Evolutionary conservation across 92 coral and sea anemone species (phyloP).

Genomic region (Epizoanthus ramosus): DNA sequence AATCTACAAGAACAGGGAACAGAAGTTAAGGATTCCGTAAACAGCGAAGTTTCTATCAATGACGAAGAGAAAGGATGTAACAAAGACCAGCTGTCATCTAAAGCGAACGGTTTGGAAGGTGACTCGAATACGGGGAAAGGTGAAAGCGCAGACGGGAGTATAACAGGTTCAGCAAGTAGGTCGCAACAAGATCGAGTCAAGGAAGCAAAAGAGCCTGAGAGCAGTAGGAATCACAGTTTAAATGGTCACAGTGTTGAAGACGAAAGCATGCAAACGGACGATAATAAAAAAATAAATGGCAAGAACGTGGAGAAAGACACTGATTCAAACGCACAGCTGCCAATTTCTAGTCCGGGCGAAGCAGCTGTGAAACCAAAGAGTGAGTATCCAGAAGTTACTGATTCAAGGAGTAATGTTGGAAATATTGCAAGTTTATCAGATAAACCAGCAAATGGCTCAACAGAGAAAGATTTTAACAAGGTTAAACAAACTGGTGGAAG

Average conservation of each 20-base stretch:
- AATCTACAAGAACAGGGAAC: slow-evolving; percentile 16
- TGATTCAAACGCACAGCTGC: background rate
- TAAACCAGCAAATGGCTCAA: background rate
- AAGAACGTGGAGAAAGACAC: background rate
- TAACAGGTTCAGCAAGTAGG: background rate
- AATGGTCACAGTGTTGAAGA: slow-evolving; percentile 6
- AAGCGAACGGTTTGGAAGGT: slow-evolving; percentile 4
- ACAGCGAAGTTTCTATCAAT: background rate
- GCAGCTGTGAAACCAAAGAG: background rate
- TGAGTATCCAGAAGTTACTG: background rate
- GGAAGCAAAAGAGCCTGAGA: slow-evolving; percentile 13
- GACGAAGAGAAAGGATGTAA: background rate
- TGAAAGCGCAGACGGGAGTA: background rate
- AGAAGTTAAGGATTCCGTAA: background rate
- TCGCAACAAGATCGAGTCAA: background rate
- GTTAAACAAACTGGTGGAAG: background rate
- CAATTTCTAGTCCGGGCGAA: background rate
- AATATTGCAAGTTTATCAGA: background rate
- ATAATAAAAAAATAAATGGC: background rate
- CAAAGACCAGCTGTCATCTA: background rate
- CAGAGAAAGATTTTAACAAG: background rate
- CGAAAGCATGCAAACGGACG: background rate
- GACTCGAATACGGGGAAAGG: background rate
- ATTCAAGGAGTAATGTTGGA: background rate
- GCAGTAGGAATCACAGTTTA: slow-evolving; percentile 22